phyloP scores from a whole-genome alignment of 2,888 invertebrate species.

The Stegophylla sp. region DNA sequence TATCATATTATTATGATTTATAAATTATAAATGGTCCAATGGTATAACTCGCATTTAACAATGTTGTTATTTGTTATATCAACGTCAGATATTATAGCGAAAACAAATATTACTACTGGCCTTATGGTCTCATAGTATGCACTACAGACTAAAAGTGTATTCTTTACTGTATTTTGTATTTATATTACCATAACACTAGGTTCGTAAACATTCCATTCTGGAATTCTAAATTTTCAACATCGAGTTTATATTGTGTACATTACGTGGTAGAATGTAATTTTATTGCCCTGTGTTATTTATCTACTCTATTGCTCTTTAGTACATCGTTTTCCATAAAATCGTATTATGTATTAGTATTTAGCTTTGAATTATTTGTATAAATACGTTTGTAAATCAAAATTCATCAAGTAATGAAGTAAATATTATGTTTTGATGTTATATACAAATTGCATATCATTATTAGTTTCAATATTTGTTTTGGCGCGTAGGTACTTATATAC shows the following conservation, averaged over 20 bases:
- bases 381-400: constrained; percentile 16
- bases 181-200: not conserved
- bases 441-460: not conserved
- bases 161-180: no score
- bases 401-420: not conserved
- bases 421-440: constrained; percentile 27
- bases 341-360: not conserved
- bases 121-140: no score
- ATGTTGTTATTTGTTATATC: no score
- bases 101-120: no score
- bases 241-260: not conserved
- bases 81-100: no score
- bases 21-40: no score
- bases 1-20: no score
- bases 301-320: not conserved
- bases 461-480: not conserved
- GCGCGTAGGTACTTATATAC: not conserved
- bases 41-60: no score
- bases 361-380: constrained; percentile 8
- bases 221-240: not conserved
- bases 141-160: no score
- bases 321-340: not conserved
- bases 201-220: not conserved
- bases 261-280: constrained; percentile 12
- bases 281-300: constrained; percentile 12